phyloP scores from a whole-genome alignment of 2,888 invertebrate species.

The Sclerodermus sp. region DNA sequence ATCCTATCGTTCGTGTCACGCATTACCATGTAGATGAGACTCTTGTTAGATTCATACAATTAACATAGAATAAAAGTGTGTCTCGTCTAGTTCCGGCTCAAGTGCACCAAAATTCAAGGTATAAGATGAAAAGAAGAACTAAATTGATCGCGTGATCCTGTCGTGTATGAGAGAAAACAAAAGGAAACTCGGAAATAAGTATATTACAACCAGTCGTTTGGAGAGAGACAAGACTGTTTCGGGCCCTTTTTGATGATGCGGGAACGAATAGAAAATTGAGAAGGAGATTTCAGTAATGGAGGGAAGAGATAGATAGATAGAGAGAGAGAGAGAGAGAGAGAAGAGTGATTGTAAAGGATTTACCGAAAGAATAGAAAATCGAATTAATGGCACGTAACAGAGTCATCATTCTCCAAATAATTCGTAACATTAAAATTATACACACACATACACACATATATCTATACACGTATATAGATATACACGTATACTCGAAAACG shows the following conservation, averaged over 20 bases:
- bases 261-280: not conserved
- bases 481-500: slow-evolving; percentile 10
- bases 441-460: slow-evolving; percentile 14
- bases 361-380: not conserved
- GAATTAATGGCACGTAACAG: slow-evolving; percentile 6
- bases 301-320: no score
- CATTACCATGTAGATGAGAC: not conserved
- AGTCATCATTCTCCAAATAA: slow-evolving; percentile 10
- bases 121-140: not conserved
- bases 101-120: not conserved
- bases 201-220: slow-evolving; percentile 41
- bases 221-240: slow-evolving; percentile 29
- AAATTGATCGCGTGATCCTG: no score
- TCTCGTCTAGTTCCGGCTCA: slow-evolving; percentile 14
- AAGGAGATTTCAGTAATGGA: no score
- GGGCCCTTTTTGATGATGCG: slow-evolving; percentile 3
- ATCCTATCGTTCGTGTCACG: slow-evolving; percentile 2
- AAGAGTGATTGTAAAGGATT: not conserved
- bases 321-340: not conserved
- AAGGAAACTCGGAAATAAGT: slow-evolving; percentile 23
- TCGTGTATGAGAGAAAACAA: slow-evolving; percentile 6
- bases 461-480: no score
- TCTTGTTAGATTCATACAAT: no score
- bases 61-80: not conserved
- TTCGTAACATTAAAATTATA: slow-evolving; percentile 21